Conservation (phyloP, 2,113 vertebrate genomes). For the Ceyx melanurus region DNA sequence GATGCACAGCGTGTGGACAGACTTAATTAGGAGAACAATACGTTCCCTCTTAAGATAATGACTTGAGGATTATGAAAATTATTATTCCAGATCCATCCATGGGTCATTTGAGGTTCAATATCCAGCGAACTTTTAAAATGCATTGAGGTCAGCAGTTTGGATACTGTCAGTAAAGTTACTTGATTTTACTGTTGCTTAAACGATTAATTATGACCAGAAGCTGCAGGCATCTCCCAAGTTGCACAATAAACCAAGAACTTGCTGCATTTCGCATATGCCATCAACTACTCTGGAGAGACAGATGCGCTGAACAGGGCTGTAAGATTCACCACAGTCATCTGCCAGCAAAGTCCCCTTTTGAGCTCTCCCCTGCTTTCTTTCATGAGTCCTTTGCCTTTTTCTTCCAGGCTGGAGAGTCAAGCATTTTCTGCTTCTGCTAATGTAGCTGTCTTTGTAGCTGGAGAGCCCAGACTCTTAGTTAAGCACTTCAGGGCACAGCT, state of each 20-base stretch:
- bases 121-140: conserved; percentile 68
- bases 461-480: not conserved
- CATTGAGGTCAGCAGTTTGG: conserved; percentile 73
- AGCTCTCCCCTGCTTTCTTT: not conserved
- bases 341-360: not conserved
- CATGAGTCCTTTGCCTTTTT: not conserved
- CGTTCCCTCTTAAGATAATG: conserved; percentile 76
- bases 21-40: conserved; percentile 80
- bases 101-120: conserved; percentile 72
- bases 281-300: not conserved
- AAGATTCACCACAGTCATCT: not conserved
- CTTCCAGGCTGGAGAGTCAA: not conserved
- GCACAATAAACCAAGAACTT: conserved; percentile 17
- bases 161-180: conserved; percentile 61
- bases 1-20: conserved; percentile 70
- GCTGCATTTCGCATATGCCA: not conserved
- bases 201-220: conserved; percentile 53
- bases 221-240: conserved; percentile 31
- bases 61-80: conserved; percentile 77
- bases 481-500: not conserved
- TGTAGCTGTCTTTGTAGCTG: not conserved
- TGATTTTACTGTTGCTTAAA: conserved; percentile 61
- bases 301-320: not conserved
- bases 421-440: not conserved
- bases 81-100: conserved; percentile 72